Conservation (phyloP, 2,113 vertebrate genomes). For the Bostrychus sinensis region DNA sequence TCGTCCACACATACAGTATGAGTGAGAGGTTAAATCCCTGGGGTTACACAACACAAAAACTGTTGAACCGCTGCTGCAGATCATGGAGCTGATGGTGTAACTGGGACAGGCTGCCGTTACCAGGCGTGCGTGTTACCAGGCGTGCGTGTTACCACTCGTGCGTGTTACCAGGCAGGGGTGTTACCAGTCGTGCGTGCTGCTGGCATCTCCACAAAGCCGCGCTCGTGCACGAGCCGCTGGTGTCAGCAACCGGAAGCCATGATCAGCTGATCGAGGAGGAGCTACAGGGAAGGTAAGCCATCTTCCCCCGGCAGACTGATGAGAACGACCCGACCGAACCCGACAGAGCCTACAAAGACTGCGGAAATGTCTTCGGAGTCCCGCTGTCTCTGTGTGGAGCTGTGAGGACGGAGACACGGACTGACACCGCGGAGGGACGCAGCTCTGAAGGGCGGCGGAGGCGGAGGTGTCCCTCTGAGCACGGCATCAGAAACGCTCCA, state of each 20-base stretch:
- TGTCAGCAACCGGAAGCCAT: constrained; percentile 57
- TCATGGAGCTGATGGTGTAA: too few relatives aligned
- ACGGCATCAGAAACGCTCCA: constrained; percentile 20
- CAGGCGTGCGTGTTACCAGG: too few relatives aligned
- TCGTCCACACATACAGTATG: too few relatives aligned
- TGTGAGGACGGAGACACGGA: constrained; percentile 25
- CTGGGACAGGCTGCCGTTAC: too few relatives aligned
- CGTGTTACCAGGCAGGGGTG: too few relatives aligned
- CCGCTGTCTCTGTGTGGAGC: constrained; percentile 42
- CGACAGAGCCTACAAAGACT: constrained; percentile 35
- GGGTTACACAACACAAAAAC: too few relatives aligned
- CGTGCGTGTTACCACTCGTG: too few relatives aligned
- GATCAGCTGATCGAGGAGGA: constrained; percentile 72
- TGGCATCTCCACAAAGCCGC: not conserved
- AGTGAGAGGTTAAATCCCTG: too few relatives aligned
- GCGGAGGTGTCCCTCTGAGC: not conserved
- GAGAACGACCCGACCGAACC: constrained; percentile 17
- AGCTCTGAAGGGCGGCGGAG: not conserved
- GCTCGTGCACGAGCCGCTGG: not conserved
- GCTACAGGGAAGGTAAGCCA: constrained; percentile 67
- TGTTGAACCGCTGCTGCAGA: too few relatives aligned
- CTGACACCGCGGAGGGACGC: constrained; percentile 10
- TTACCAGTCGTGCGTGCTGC: not conserved
- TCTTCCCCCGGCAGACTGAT: constrained; percentile 72
- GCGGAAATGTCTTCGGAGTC: constrained; percentile 34